Conservation (phyloP, 2,797 vertebrate genomes). For the Catamblyrhynchus diadema region DNA sequence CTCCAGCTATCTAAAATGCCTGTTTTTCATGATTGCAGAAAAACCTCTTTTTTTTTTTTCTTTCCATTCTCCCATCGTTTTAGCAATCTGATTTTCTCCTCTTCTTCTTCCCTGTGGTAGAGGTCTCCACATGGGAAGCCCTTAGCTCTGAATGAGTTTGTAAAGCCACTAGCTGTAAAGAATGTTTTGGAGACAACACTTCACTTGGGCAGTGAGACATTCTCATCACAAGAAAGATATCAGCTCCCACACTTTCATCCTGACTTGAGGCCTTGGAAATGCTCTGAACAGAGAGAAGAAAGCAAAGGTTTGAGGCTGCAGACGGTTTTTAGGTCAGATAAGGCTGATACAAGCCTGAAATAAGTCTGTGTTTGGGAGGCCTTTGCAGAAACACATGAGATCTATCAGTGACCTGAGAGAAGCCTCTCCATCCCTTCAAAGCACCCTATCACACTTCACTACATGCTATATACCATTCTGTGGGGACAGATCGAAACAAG, state of each 20-base stretch:
- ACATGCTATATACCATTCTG: neutral
- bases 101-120: neutral
- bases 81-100: neutral
- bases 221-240: neutral
- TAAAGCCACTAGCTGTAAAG: neutral
- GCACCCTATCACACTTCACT: neutral
- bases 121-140: neutral
- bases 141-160: neutral
- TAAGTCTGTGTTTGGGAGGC: neutral
- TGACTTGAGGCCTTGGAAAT: neutral
- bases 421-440: neutral
- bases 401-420: neutral
- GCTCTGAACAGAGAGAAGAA: neutral
- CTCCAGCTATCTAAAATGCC: neutral
- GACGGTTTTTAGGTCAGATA: neutral
- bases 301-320: neutral
- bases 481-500: neutral
- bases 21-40: neutral
- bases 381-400: neutral
- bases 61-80: neutral
- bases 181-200: neutral
- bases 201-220: neutral
- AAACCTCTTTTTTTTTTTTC: rapidly evolving
- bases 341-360: neutral
- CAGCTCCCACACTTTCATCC: neutral